phyloP scores from a whole-genome alignment of 2,113 vertebrate species.

The Engraulis encrasicolus region DNA sequence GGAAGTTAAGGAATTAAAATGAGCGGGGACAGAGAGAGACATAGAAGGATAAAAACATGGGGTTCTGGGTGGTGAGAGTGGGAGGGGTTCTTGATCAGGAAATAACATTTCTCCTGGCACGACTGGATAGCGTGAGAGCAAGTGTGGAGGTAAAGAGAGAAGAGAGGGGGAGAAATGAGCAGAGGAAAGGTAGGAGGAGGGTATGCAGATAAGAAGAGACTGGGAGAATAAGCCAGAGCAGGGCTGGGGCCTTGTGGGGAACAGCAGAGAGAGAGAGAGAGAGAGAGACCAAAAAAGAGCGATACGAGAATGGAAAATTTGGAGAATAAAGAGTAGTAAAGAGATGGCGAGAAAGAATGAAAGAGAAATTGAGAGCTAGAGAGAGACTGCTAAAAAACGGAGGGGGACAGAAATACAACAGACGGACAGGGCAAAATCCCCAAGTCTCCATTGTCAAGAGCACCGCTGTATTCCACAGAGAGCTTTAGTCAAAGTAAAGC shows the following conservation, averaged over 20 bases:
- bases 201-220: neutral
- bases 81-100: neutral
- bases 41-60: neutral
- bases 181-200: neutral
- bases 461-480: neutral
- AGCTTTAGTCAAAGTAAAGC: neutral
- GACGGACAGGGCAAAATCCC: neutral
- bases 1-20: neutral
- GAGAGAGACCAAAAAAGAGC: neutral
- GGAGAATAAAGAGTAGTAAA: neutral
- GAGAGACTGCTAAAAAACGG: neutral
- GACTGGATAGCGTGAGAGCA: neutral
- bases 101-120: conserved; percentile 13
- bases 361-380: neutral
- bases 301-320: too few relatives aligned
- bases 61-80: neutral
- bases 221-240: neutral
- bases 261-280: neutral
- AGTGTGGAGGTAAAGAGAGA: neutral
- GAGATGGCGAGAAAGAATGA: neutral
- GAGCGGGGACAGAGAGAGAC: neutral
- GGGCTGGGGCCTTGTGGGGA: neutral
- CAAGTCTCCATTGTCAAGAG: neutral
- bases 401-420: neutral
- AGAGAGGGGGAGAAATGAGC: neutral